A percentile compares a stretch with the other conserved stretches of the same genome.
Evolutionary conservation across 2,888 invertebrate species (phyloP).

Genomic region (Agrotis clavis): DNA sequence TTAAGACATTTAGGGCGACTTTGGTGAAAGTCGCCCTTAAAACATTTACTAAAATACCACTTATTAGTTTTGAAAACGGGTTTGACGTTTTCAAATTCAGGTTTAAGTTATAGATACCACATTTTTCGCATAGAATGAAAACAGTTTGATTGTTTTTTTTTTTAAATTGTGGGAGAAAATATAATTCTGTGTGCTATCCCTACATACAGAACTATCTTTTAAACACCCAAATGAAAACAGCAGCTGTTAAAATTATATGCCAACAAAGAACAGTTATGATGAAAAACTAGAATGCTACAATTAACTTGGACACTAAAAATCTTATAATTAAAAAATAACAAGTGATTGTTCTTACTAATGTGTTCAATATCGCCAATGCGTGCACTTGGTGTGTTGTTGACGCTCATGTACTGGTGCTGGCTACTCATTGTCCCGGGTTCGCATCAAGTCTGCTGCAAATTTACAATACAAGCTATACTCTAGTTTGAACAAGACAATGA

Average conservation of each 20-base stretch:
- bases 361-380: slow-evolving; percentile 92
- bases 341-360: slow-evolving; percentile 83
- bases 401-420: slow-evolving; percentile 90
- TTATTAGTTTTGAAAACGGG: too few species aligned
- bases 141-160: too few species aligned
- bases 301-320: not conserved
- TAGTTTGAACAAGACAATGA: not conserved
- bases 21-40: too few species aligned
- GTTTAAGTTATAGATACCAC: too few species aligned
- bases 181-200: too few species aligned
- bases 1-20: not conserved
- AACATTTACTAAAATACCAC: too few species aligned
- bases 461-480: slow-evolving; percentile 45
- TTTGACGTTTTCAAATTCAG: too few species aligned
- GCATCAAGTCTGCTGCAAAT: slow-evolving; percentile 63
- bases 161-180: too few species aligned
- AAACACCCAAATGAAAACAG: too few species aligned
- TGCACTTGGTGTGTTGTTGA: slow-evolving; percentile 84
- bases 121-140: too few species aligned
- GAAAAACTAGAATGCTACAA: not conserved
- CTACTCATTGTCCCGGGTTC: slow-evolving; percentile 84
- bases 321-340: slow-evolving; percentile 21
- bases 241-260: not conserved
- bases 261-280: not conserved
- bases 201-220: too few species aligned